Base-by-base conservation (phyloP, 2,113 vertebrate species). In the Myotis lucifugus region DNA sequence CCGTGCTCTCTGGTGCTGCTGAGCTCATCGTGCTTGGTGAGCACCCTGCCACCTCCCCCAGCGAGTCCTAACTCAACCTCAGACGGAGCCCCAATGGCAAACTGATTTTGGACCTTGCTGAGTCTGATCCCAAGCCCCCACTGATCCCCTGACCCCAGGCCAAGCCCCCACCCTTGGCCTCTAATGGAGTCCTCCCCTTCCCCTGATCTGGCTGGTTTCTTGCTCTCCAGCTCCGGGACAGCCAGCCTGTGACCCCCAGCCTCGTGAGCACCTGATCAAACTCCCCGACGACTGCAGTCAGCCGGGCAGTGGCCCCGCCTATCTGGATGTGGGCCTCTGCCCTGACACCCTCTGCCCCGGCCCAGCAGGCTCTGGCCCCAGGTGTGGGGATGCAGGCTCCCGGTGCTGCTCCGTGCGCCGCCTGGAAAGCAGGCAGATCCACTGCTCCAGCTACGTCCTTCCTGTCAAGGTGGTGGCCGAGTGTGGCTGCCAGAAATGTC, bases 281-380 rank as follows among this genome's bases (percentile, higher is more conserved):
- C 97, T 99, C 90, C 99, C 99, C 1, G 79, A 97, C 0, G 99
- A 99, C 91, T 99, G 99, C 64, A 95, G 98, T 19, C 98, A 98
- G 96, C 98, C 98, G 0, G 98, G 98, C 74, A 86, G 98, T 0
- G 86, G 98, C 84, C 99, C 99, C 74, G 97, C 95, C 52, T 99
- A 98, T 97, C 99, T 99, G 98, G 97, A 99, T 1, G 99, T 99
- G 67, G 99, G 99, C 0, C 98, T 98, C 83, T 99, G 99, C 96
- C 98, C 98, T 0, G 97, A 99, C 46, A 97, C 97, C 70, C 98
- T 96, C 25, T 99, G 99, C 15, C 97, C 98, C 0, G 98, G 99
- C 7, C 95, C 97, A 0, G 25, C 97, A 3, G 97, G 97, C 5
- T 98, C 98, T 2, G 97, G 96, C 70, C 97, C 98, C 66, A 98